Evolutionary conservation across 1,140 invertebrate genomes (phyloP), one percentile per base, ranked within the genome.

Genomic region (Microvelia longipes): DNA sequence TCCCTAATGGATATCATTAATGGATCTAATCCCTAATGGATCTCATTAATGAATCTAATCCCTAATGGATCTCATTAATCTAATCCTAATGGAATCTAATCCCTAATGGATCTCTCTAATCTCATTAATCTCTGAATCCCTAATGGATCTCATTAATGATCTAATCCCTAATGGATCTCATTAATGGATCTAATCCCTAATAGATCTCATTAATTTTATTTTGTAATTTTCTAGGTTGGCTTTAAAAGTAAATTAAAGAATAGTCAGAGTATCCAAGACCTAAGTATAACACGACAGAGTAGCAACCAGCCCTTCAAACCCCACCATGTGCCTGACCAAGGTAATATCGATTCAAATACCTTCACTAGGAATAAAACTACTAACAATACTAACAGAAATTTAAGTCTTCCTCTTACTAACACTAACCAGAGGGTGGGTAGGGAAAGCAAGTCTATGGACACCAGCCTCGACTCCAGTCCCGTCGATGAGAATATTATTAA

Each of bases 231-330:
- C 70, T 76, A 91, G 89, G 87, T 90, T 73, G 88, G 89, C 68
- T 88, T 88, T 77, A 83, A 83, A 75, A 87, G 87, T 69, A 86
- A 83, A 63, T 80, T 94, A 68, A 91, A 90, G 80, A 85, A 87
- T 71, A 93, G 91, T 79, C 91, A 93, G 78, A 90, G 88, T 75
- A 90, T 90, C 70, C 85, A 87, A 70, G 89, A 91, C 77, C 78
- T 91, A 30, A 88, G 84, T 75, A 77, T 78, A 79, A 73, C 79
- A 78, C 67, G 76, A 76, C 72, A 78, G 76, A 78, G 75, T 64
- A 81, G 78, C 78, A 75, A 79, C 71, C 79, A 77, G 61, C 77
- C 79, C 66, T 77, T 76, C 0, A 79, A 79, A 74, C 77, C 77
- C 14, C 77, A 78, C 73, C 76, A 79, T 26, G 69, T 70, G 2